phyloP scores from a whole-genome alignment of 2,888 invertebrate genomes.

The Ophion obscuratus region DNA sequence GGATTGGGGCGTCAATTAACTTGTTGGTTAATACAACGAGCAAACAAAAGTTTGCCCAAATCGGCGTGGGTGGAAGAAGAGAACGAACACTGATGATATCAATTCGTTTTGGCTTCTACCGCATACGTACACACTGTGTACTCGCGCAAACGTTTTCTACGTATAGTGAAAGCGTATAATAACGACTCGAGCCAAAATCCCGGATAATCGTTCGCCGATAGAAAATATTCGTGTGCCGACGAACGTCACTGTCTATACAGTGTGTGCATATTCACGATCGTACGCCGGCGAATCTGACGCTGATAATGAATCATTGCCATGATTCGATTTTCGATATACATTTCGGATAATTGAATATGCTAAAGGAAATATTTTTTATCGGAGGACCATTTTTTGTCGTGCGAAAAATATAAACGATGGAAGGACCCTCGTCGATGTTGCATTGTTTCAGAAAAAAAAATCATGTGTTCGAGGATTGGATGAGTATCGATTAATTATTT shows the following conservation, averaged over 20 bases:
- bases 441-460: no score
- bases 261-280: no score
- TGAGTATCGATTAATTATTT: no score
- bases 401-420: no score
- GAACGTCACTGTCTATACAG: no score
- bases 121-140: conserved; percentile 3
- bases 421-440: no score
- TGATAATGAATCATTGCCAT: conserved; percentile 27
- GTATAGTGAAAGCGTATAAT: conserved; percentile 44
- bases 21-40: conserved; percentile 72
- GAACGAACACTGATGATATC: conserved; percentile 63
- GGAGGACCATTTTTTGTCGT: not conserved
- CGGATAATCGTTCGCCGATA: conserved; percentile 13
- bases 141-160: conserved; percentile 3
- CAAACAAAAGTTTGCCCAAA: conserved; percentile 68
- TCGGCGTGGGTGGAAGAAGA: conserved; percentile 47
- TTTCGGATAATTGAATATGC: conserved; percentile 14
- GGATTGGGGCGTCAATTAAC: conserved; percentile 75
- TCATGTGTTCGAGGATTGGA: no score
- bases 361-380: no score
- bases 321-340: conserved; percentile 28
- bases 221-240: not conserved
- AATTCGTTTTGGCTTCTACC: conserved; percentile 39
- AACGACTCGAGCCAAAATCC: conserved; percentile 49
- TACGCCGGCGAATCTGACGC: not conserved